Base-by-base conservation (phyloP, 2,888 invertebrate genomes). In the Periphyllus acericola region DNA sequence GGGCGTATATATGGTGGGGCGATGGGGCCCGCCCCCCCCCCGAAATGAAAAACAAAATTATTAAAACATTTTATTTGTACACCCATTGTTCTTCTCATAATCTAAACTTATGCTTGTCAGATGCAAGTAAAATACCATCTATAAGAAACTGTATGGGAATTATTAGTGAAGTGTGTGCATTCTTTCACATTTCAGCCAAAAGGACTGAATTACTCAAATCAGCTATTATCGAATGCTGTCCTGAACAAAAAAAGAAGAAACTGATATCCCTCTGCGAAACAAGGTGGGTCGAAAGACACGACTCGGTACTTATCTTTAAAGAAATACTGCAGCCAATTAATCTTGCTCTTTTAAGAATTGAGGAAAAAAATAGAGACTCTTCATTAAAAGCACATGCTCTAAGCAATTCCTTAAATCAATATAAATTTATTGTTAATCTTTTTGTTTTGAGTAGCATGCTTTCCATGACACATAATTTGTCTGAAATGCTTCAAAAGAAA, bases 31-130 rank as follows among this genome's bases (percentile, higher is more conserved):
- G n/a, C n/a, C n/a, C n/a, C n/a, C n/a, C n/a, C n/a, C n/a, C n/a
- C n/a, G n/a, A n/a, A n/a, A n/a, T n/a, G n/a, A n/a, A n/a, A n/a
- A n/a, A n/a, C n/a, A n/a, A n/a, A n/a, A n/a, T n/a, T n/a, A n/a
- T n/a, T n/a, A n/a, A n/a, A n/a, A n/a, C n/a, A n/a, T n/a, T n/a
- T n/a, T n/a, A n/a, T n/a, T n/a, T 66, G 60, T 66, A 66, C 60
- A 66, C 60, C 17, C 79, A 79, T 79, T 79, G 79, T 79, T 79
- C 79, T 79, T 40, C 36, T 79, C 79, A 79, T 79, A 40, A 52
- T 8, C 29, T 79, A 79, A 82, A 82, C 66, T 82, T 82, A n/a
- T 55, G 32, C 66, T 82, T 82, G n/a, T 82, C 82, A 32, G 66
- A 29, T 29, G 82, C 82, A 82, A 82, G 82, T 55, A 66, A 82